These are phyloP conservation scores for Sphenopsis melanotis DNA, from an alignment of 2,797 vertebrate species.

Conservation along the genomic window DNA sequence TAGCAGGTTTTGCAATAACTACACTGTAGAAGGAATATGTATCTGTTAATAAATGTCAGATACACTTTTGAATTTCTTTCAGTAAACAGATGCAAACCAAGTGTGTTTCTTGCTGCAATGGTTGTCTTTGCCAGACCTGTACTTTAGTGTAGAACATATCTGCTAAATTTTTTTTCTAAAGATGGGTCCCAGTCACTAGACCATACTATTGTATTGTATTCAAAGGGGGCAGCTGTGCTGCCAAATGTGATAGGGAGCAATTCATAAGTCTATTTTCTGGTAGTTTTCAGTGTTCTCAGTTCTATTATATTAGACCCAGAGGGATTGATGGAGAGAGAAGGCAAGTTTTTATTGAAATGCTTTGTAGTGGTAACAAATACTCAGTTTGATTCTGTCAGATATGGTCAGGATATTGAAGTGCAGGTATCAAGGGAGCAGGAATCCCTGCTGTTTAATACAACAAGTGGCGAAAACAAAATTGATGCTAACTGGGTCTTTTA, in stretches of 20 bases:
- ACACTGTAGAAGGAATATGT: background rate
- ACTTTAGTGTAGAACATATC: background rate
- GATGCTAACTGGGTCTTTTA: background rate
- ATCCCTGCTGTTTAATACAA: background rate
- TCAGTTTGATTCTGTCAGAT: background rate
- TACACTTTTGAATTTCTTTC: background rate
- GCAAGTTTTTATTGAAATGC: background rate
- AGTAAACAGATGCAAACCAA: background rate
- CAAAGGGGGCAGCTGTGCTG: background rate
- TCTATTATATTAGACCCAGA: background rate
- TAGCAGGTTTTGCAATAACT: constrained; percentile 22
- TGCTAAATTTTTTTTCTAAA: background rate
- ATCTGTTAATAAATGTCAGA: constrained; percentile 7
- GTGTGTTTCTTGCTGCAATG: background rate
- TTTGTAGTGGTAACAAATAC: background rate
- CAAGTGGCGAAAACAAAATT: background rate
- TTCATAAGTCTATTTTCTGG: background rate
- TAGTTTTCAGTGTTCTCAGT: background rate
- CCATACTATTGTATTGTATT: background rate
- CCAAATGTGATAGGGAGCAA: background rate
- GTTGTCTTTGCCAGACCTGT: background rate
- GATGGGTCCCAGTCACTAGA: background rate
- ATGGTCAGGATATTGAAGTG: background rate
- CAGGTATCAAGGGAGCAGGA: background rate
- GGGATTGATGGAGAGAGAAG: background rate